Evolutionary conservation across 2,888 invertebrate genomes (phyloP), one percentile per base, ranked within the genome.

Genomic region (Falcaria lacertinaria): DNA sequence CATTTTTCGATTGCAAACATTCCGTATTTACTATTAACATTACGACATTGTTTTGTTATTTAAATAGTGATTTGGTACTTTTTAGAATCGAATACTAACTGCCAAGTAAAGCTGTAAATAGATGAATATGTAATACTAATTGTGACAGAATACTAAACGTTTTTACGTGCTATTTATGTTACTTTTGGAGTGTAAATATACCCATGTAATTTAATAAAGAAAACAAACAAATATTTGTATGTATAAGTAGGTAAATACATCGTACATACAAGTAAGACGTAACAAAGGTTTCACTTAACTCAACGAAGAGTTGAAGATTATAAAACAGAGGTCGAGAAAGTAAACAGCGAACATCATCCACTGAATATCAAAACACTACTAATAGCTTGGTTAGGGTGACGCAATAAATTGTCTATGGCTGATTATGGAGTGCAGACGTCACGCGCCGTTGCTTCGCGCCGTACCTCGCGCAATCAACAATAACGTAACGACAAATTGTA

Each of bases 261-360:
- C n/a, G n/a, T n/a, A n/a, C n/a, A n/a, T n/a, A n/a, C n/a, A n/a
- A n/a, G n/a, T 53, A 39, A 47, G 46, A 60, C 55, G 49, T 64
- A 62, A 66, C 52, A 55, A 63, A 60, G 67, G 67, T 75, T 74
- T 75, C 64, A 66, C 71, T 64, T 52, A 70, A 66, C 57, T 47
- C 48, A 41, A 34, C 50, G 42, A 32, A 39, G 45, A 54, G 63
- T 59, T 67, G 57, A 54, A 61, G 63, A 74, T 72, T 73, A 68
- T 67, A 60, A 65, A 63, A 80, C 73, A 73, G 77, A 72, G 66
- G 68, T 76, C 67, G 80, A 80, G 85, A 87, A 87, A 87, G 85
- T 85, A 78, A 82, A 80, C 68, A 66, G 67, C 56, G 59, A 65
- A 61, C 54, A 62, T 60, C 66, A 69, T 69, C 68, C 56, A 65